Percentiles rank a stretch among this genome's conserved stretches.
Evolutionary conservation across 2,797 vertebrate species (phyloP).

Genomic region (Scyliorhinus canicula): DNA sequence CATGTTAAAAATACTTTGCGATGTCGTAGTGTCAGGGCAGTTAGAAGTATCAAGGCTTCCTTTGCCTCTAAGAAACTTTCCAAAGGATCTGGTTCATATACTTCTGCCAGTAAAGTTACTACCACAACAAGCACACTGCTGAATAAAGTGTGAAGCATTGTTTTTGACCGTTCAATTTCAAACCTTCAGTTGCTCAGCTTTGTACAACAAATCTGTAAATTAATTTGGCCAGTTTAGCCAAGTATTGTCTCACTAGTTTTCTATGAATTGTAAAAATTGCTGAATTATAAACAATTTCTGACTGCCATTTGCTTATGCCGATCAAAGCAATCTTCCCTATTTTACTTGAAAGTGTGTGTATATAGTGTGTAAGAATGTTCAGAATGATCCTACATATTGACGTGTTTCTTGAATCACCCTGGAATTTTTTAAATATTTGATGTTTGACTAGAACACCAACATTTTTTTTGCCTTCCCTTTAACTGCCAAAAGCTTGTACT

Average conservation of each 20-base stretch:
- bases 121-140: constrained; percentile 64
- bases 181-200: background rate
- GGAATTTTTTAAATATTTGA: background rate
- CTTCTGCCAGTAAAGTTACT: constrained; percentile 56
- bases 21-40: constrained; percentile 75
- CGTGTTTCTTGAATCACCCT: background rate
- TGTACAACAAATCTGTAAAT: background rate
- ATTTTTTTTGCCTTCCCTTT: background rate
- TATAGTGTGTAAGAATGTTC: too few relatives aligned
- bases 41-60: constrained; percentile 75
- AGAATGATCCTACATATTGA: too few relatives aligned
- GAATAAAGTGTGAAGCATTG: constrained; percentile 33
- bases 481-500: background rate
- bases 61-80: constrained; percentile 76
- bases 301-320: too few relatives aligned
- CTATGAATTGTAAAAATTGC: background rate
- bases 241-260: too few relatives aligned
- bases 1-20: constrained; percentile 78
- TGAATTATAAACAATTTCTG: background rate
- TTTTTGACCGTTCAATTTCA: background rate
- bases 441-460: background rate
- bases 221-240: too few relatives aligned
- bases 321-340: background rate
- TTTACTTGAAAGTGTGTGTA: background rate
- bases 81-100: constrained; percentile 64